phyloP scores from a whole-genome alignment of 2,113 vertebrate species.

The Bostrychus sinensis region DNA sequence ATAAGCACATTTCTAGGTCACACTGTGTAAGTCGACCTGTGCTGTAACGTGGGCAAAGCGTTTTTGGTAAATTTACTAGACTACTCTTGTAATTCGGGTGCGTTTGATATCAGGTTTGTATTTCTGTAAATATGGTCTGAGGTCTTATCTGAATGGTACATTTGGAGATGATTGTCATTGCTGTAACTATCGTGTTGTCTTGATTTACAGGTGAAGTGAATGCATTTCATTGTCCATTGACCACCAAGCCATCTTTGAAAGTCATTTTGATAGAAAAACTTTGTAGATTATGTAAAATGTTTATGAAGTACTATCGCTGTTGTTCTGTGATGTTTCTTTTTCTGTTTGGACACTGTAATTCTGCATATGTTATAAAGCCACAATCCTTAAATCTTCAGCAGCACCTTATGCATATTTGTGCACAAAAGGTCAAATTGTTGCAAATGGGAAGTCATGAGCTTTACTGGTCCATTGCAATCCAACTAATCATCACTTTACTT shows the following conservation, averaged over 20 bases:
- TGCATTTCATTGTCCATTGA: conserved; percentile 37
- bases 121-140: conserved; percentile 65
- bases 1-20: conserved; percentile 73
- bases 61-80: conserved; percentile 73
- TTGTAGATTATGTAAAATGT: conserved; percentile 68
- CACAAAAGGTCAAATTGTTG: conserved; percentile 37
- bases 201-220: conserved; percentile 60
- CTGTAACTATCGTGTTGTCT: conserved; percentile 68
- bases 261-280: conserved; percentile 66
- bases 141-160: conserved; percentile 31
- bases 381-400: conserved; percentile 32
- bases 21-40: conserved; percentile 57
- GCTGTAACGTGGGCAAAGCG: conserved; percentile 49
- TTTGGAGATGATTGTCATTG: conserved; percentile 57
- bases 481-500: conserved; percentile 41
- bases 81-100: conserved; percentile 64
- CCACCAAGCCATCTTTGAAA: conserved; percentile 21
- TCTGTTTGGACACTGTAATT: conserved; percentile 56
- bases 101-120: conserved; percentile 76
- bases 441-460: conserved; percentile 38
- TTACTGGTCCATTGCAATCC: conserved; percentile 40
- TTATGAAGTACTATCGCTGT: conserved; percentile 67
- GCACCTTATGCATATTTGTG: conserved; percentile 39
- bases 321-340: conserved; percentile 67
- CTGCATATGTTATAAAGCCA: conserved; percentile 49